phyloP scores from a whole-genome alignment of 2,113 vertebrate genomes.

The Varanus salvator region DNA sequence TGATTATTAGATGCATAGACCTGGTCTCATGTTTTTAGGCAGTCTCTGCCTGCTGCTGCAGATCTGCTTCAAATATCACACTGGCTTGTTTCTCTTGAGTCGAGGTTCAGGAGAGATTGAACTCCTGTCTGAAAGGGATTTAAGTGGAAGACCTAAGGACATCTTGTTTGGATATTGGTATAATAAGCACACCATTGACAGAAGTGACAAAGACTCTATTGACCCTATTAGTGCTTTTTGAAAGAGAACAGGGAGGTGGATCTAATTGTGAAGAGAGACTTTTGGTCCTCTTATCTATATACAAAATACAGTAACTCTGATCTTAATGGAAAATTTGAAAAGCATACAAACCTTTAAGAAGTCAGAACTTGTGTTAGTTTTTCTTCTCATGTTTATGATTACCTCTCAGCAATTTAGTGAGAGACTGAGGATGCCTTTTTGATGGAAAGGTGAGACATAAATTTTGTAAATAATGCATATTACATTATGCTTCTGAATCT shows the following conservation, averaged over 20 bases:
- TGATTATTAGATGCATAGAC: too few relatives aligned
- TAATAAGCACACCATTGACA: conserved; percentile 50
- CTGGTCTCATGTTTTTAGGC: not conserved
- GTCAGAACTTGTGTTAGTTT: conserved; percentile 45
- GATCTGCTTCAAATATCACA: conserved; percentile 46
- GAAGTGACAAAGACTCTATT: conserved; percentile 57
- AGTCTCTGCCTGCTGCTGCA: conserved; percentile 33
- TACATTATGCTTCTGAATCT: conserved; percentile 17
- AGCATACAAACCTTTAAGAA: conserved; percentile 62
- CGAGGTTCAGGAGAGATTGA: conserved; percentile 66
- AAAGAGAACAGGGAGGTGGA: conserved; percentile 51
- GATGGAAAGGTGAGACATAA: not conserved
- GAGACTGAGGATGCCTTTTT: conserved; percentile 46
- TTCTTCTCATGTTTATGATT: conserved; percentile 52
- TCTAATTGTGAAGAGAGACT: conserved; percentile 54
- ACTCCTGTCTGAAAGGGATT: conserved; percentile 63
- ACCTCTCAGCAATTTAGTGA: conserved; percentile 48
- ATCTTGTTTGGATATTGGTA: conserved; percentile 54
- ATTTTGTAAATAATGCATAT: too few relatives aligned
- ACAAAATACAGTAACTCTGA: conserved; percentile 6
- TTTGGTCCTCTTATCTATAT: conserved; percentile 61
- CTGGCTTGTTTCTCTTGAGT: conserved; percentile 59
- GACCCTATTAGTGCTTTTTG: conserved; percentile 57
- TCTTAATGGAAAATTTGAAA: conserved; percentile 67
- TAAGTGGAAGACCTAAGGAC: conserved; percentile 57